Percentiles rank a stretch among this genome's conserved stretches.
Evolutionary conservation across 2,113 vertebrate genomes (phyloP).

Genomic region (Pimephales promelas): DNA sequence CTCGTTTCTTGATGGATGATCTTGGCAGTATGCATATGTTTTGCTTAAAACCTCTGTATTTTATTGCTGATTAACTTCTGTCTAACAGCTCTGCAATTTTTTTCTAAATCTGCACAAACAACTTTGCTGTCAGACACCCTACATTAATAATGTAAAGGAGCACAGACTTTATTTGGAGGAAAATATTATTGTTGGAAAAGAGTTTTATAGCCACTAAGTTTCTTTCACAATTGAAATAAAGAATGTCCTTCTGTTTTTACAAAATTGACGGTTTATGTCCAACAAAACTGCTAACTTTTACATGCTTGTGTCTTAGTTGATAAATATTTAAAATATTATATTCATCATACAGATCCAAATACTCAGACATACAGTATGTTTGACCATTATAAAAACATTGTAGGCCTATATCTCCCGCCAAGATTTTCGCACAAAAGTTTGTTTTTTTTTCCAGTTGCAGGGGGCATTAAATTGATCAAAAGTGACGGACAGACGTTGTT

Average conservation of each 20-base stretch:
- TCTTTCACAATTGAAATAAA: background rate
- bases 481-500: no score
- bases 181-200: constrained; percentile 21
- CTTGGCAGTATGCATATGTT: constrained; percentile 35
- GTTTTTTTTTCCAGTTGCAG: background rate
- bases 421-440: background rate
- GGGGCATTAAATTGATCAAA: background rate
- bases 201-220: background rate
- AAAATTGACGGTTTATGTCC: background rate
- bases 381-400: background rate
- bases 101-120: background rate
- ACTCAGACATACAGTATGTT: background rate
- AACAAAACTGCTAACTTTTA: background rate
- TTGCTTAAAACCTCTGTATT: constrained; percentile 6
- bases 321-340: constrained; percentile 17
- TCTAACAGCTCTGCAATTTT: background rate
- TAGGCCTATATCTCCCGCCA: background rate
- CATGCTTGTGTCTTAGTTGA: background rate
- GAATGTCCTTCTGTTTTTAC: background rate
- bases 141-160: constrained; percentile 25
- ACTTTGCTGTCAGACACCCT: background rate
- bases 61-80: constrained; percentile 25
- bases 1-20: background rate
- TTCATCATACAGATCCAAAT: background rate
- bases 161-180: background rate